Base-by-base conservation (phyloP, 1,140 invertebrate species). In the Solenopsis fugax region DNA sequence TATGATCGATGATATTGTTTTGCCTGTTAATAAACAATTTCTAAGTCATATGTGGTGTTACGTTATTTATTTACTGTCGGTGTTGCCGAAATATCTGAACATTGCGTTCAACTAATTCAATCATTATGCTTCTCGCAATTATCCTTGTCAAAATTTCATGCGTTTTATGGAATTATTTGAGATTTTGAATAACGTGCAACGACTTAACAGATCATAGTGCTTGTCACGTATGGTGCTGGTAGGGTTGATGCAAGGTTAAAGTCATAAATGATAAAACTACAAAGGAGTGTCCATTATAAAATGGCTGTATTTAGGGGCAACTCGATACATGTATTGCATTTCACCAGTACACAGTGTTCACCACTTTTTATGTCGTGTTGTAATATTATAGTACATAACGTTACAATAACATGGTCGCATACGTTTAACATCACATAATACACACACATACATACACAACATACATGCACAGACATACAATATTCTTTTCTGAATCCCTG, bases 271-370 rank as follows among this genome's bases (percentile, higher is more conserved):
- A 67, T 65, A 50, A 48, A 64, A 77, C 45, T 50, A 73, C 24
- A 73, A 76, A 87, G 50, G 76, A 90, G 84, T 62, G 41, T 94
- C 94, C 94, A 95, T 95, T 95, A 95, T 94, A 95, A 95, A 95
- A 95, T 95, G 95, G 95, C 94, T 95, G 93, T 95, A 95, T 95
- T 95, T 94, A 93, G 91, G 93, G 91, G 88, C 94, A 95, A 95
- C 92, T 95, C 90, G 88, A 94, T 95, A 95, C 94, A 95, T 93
- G 90, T 95, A 95, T 93, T 94, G 94, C 93, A 94, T 94, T 94
- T 91, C 91, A 94, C 89, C 92, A 92, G 88, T 93, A 94, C 91
- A 94, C 92, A 91, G 89, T 81, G 92, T 92, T 91, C 89, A 89
- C 85, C 91, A 88, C 88, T 52, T 93, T 91, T 91, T 90, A 91